phyloP scores from a whole-genome alignment of 2,797 vertebrate genomes.

The Squalus acanthias region DNA sequence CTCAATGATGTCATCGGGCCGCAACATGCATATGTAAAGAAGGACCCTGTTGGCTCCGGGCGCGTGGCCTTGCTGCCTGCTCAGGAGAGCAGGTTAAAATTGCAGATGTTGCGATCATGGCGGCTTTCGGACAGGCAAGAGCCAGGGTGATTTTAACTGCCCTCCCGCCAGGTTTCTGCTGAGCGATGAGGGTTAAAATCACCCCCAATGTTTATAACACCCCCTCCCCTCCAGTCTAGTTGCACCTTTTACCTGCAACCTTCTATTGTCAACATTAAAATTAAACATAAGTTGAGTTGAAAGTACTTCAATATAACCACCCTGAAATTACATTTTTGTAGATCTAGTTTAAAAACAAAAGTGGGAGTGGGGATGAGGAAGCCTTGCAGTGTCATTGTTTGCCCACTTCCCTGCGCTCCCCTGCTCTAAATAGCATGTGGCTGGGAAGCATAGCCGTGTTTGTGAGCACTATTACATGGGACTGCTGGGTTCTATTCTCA shows the following conservation, averaged over 20 bases:
- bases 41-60: too few relatives aligned
- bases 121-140: too few relatives aligned
- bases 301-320: conserved; percentile 21
- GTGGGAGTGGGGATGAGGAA: neutral
- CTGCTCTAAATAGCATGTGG: conserved; percentile 56
- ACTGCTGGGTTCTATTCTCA: conserved; percentile 54
- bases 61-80: too few relatives aligned
- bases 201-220: neutral
- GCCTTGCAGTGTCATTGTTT: conserved; percentile 49
- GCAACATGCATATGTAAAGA: too few relatives aligned
- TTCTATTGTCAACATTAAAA: conserved; percentile 5
- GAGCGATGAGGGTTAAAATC: too few relatives aligned
- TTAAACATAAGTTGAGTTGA: neutral
- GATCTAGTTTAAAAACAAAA: neutral
- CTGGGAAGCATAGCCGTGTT: conserved; percentile 54
- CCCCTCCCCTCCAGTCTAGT: neutral
- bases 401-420: conserved; percentile 55
- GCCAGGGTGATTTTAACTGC: too few relatives aligned
- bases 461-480: conserved; percentile 67
- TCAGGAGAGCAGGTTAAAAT: too few relatives aligned
- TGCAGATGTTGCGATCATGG: too few relatives aligned
- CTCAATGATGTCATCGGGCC: too few relatives aligned
- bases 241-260: conserved; percentile 26
- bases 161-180: too few relatives aligned
- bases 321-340: neutral